phyloP scores from a whole-genome alignment of 2,113 vertebrate genomes.

The Poeciliopsis turrubarensis region DNA sequence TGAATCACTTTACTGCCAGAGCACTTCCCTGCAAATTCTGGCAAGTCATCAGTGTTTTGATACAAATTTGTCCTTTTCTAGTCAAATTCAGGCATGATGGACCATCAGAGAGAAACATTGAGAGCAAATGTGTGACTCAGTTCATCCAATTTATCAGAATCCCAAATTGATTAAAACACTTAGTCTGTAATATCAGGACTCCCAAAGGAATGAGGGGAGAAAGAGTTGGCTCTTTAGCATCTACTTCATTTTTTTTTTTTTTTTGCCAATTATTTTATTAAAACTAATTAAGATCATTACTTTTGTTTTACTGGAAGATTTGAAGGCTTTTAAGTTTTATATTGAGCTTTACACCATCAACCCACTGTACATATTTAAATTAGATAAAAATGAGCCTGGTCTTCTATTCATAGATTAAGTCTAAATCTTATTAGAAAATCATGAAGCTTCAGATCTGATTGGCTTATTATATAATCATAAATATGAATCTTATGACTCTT shows the following conservation, averaged over 20 bases:
- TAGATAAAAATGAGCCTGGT: background rate
- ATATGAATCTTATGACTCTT: conserved; percentile 1
- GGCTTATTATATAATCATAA: background rate
- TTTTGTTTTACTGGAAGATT: background rate
- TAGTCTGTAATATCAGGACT: background rate
- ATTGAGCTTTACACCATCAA: background rate
- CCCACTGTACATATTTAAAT: background rate
- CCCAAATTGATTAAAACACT: conserved; percentile 5
- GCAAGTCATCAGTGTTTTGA: background rate
- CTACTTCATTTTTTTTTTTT: background rate
- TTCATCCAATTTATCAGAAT: background rate
- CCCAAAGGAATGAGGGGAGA: background rate
- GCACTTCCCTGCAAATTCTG: background rate
- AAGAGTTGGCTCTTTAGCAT: background rate
- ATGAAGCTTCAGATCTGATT: background rate
- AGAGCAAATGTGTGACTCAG: background rate
- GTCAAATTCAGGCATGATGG: background rate
- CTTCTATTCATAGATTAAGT: background rate
- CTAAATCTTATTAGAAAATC: background rate
- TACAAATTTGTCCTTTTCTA: conserved; percentile 1
- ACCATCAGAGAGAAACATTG: background rate
- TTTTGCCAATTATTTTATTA: background rate
- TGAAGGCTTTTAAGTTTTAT: background rate
- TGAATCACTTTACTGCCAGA: background rate
- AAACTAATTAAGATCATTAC: background rate